Conservation (phyloP, 1,140 invertebrate genomes). For the Protaetia brevitarsis region DNA sequence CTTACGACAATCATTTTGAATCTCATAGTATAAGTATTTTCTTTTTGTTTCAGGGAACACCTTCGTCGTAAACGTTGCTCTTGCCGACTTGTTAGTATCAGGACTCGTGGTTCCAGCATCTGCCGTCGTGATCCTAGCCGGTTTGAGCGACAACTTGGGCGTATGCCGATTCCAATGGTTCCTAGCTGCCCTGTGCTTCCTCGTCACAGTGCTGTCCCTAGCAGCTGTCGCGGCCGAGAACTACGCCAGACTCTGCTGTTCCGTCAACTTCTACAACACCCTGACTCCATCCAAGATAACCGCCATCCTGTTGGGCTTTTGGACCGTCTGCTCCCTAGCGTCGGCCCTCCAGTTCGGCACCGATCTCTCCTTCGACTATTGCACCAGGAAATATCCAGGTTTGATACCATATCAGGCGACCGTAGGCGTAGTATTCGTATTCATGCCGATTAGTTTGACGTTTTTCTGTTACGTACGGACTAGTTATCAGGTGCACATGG, state of each 20-base stretch:
- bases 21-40: conserved; percentile 1
- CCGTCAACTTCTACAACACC: conserved; percentile 52
- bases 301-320: conserved; percentile 52
- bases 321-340: conserved; percentile 50
- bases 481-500: conserved; percentile 47
- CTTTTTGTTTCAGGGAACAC: conserved; percentile 65
- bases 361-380: conserved; percentile 64
- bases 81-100: conserved; percentile 72
- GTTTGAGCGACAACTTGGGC: conserved; percentile 55
- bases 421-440: conserved; percentile 56
- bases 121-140: conserved; percentile 67
- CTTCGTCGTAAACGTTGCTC: conserved; percentile 72
- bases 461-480: conserved; percentile 53
- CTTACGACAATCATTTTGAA: too few species aligned
- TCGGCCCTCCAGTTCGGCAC: conserved; percentile 55
- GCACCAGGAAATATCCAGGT: conserved; percentile 51
- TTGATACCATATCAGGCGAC: conserved; percentile 53
- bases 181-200: conserved; percentile 61
- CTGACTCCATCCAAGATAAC: conserved; percentile 57
- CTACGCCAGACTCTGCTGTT: conserved; percentile 58
- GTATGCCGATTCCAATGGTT: conserved; percentile 69
- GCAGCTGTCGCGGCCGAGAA: conserved; percentile 64
- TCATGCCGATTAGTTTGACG: conserved; percentile 54
- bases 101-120: conserved; percentile 69
- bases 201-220: conserved; percentile 63